These are phyloP conservation scores for Spea hammondii DNA, from an alignment of 2,797 vertebrate species.

Conservation along the genomic window DNA sequence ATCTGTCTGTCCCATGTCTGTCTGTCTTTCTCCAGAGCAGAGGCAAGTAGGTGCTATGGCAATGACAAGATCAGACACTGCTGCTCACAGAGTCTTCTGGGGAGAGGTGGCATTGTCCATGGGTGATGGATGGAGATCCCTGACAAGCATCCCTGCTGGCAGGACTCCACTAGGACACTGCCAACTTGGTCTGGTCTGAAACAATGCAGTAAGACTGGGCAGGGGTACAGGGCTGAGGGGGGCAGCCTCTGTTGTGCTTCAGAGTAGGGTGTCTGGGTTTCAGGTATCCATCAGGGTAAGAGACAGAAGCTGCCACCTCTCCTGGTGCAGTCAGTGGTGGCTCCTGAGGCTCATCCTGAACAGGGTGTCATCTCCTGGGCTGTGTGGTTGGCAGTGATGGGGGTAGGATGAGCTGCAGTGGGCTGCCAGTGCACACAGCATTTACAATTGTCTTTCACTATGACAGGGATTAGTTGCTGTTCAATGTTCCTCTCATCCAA, in stretches of 20 bases:
- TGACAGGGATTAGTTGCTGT: constrained; percentile 65
- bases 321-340: neutral
- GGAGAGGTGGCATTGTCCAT: constrained; percentile 37
- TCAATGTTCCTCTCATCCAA: constrained; percentile 66
- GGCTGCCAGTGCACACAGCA: constrained; percentile 65
- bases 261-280: neutral
- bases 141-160: constrained; percentile 44
- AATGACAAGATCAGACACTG: neutral
- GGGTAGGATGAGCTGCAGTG: constrained; percentile 63
- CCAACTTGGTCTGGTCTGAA: constrained; percentile 24
- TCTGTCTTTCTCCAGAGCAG: constrained; percentile 11
- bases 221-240: neutral
- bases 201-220: constrained; percentile 9
- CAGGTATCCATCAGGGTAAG: constrained; percentile 23
- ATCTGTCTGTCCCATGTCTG: constrained; percentile 11
- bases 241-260: neutral
- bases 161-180: constrained; percentile 18
- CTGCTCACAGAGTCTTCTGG: neutral
- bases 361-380: neutral
- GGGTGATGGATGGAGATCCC: constrained; percentile 9
- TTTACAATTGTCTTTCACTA: constrained; percentile 68
- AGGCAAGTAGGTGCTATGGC: neutral
- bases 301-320: constrained; percentile 6
- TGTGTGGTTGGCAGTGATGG: constrained; percentile 13
- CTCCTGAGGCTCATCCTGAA: neutral